Evolutionary conservation across 2,888 invertebrate genomes (phyloP).

Genomic region (Clostera curtula): DNA sequence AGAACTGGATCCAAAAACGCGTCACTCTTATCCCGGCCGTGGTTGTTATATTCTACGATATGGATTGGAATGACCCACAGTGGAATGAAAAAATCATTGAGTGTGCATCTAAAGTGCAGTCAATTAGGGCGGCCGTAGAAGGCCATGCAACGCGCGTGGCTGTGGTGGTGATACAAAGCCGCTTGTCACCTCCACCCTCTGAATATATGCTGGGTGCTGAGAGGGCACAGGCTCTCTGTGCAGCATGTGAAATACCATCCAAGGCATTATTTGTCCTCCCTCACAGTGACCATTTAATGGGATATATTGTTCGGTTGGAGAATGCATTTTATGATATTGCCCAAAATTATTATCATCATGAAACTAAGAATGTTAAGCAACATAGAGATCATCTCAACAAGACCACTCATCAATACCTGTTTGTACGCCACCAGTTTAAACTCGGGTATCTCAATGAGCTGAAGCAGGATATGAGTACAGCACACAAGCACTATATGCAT

Average conservation of each 20-base stretch:
- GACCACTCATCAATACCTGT: slow-evolving; percentile 91
- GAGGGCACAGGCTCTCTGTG: slow-evolving; percentile 91
- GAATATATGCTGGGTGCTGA: slow-evolving; percentile 93
- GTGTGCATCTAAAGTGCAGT: slow-evolving; percentile 92
- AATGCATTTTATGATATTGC: slow-evolving; percentile 95
- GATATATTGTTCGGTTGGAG: slow-evolving; percentile 86
- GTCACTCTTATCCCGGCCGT: slow-evolving; percentile 92
- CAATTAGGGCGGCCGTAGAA: slow-evolving; percentile 82
- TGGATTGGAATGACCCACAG: slow-evolving; percentile 96
- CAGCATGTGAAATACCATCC: slow-evolving; percentile 92
- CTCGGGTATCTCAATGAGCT: slow-evolving; percentile 96
- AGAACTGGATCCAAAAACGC: slow-evolving; percentile 97
- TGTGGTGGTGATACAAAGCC: slow-evolving; percentile 92
- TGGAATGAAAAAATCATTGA: slow-evolving; percentile 98
- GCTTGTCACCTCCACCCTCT: slow-evolving; percentile 83
- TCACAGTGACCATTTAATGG: slow-evolving; percentile 89
- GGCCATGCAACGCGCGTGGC: slow-evolving; percentile 85
- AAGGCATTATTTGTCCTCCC: slow-evolving; percentile 96
- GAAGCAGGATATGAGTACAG: slow-evolving; percentile 90
- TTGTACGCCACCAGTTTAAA: slow-evolving; percentile 97
- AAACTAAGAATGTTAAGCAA: slow-evolving; percentile 88
- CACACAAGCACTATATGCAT: slow-evolving; percentile 90
- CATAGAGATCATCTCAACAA: slow-evolving; percentile 94
- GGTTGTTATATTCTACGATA: slow-evolving; percentile 95
- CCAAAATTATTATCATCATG: slow-evolving; percentile 93